A percentile compares a stretch with the other conserved stretches of the same genome.
Conservation (phyloP, 2,113 vertebrate species). For the Xyliphius kryptos region DNA sequence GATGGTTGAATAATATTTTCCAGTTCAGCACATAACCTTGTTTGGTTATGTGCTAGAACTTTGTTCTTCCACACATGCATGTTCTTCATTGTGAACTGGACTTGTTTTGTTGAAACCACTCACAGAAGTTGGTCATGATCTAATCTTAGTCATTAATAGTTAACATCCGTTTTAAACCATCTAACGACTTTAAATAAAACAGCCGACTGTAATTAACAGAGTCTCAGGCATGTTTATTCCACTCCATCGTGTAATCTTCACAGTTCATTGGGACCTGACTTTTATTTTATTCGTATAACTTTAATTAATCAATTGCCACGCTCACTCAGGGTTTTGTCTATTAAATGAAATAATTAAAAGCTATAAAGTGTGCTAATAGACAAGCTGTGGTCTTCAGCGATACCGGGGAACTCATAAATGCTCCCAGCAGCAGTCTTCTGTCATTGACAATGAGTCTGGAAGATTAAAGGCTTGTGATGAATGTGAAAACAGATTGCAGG, state of each 20-base stretch:
- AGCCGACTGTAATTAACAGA: no score
- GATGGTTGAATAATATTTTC: no score
- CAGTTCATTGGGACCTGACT: background rate
- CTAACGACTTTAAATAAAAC: no score
- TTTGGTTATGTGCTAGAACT: no score
- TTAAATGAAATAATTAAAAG: slow-evolving; percentile 27
- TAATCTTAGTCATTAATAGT: no score
- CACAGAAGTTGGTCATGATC: no score
- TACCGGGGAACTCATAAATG: slow-evolving; percentile 1
- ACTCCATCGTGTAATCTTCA: background rate
- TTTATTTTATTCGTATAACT: slow-evolving; percentile 1
- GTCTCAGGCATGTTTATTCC: no score
- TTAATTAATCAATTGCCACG: slow-evolving; percentile 6
- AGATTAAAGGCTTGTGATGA: slow-evolving; percentile 23
- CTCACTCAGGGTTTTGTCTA: slow-evolving; percentile 11
- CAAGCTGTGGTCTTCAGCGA: background rate
- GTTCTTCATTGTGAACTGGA: no score
- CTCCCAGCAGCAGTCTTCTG: slow-evolving; percentile 11
- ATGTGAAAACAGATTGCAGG: background rate
- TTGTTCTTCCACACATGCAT: no score
- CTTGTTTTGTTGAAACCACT: no score
- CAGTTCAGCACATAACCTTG: no score
- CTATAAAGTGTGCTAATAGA: background rate
- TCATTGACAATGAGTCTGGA: slow-evolving; percentile 6
- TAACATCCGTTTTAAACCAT: no score